phyloP scores from a whole-genome alignment of 2,888 invertebrate genomes.

The Drosophila anomelani region DNA sequence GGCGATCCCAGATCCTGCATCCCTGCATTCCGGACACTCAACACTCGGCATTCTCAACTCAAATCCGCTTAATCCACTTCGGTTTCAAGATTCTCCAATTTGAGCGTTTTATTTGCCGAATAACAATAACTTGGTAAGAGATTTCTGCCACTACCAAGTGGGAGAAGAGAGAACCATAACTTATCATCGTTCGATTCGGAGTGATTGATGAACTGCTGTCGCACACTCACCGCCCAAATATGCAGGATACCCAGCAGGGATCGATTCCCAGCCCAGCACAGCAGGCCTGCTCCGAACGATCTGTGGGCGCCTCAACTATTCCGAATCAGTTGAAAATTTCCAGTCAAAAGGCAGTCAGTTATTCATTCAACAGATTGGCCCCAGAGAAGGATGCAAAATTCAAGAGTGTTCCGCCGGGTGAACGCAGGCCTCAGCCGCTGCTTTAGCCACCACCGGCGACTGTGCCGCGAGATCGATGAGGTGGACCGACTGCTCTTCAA shows the following conservation, averaged over 20 bases:
- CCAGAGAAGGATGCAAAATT: conserved; percentile 36
- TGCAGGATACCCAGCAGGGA: conserved; percentile 16
- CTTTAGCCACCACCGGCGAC: conserved; percentile 13
- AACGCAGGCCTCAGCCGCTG: conserved; percentile 20
- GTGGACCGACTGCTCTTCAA: conserved; percentile 16
- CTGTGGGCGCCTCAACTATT: conserved; percentile 2
- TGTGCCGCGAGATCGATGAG: conserved; percentile 25
- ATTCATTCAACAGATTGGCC: not conserved
- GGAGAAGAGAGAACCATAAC: conserved; percentile 8
- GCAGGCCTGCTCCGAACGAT: conserved; percentile 6
- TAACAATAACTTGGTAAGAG: not conserved
- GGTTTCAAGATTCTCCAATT: not conserved
- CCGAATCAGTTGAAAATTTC: conserved; percentile 16
- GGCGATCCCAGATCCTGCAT: conserved; percentile 4
- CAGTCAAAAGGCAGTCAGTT: conserved; percentile 4
- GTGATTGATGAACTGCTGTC: conserved; percentile 42
- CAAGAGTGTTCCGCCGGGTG: conserved; percentile 27
- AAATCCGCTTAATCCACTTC: conserved; percentile 18
- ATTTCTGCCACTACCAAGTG: not conserved
- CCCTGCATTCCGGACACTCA: not conserved
- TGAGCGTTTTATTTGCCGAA: conserved; percentile 7
- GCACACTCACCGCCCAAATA: conserved; percentile 23
- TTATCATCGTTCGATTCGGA: conserved; percentile 12
- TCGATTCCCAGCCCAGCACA: not conserved
- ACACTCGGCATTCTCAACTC: not conserved